A percentile compares a stretch with the other conserved stretches of the same genome.
Evolutionary conservation across 37 sponge, comb jelly and placozoan species (phyloP).

Genomic region (Cladorhizidae sp.): DNA sequence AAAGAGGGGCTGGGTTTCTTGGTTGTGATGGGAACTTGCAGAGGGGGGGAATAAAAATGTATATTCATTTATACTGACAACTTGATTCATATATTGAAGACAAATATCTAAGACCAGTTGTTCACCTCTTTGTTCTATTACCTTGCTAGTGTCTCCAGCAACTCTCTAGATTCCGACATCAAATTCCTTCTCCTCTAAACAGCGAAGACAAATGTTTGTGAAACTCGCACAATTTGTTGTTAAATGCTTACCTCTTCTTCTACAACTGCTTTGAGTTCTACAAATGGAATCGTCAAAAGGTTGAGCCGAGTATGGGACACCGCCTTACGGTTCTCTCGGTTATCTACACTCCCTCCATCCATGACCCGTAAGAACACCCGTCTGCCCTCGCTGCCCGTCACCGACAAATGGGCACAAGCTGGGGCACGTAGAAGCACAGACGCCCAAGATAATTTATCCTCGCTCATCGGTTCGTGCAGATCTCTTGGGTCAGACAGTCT

Average conservation of each 20-base stretch:
- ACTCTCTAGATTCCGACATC: conserved; percentile 28
- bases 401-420: conserved; percentile 50
- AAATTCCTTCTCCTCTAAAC: conserved; percentile 33
- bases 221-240: neutral
- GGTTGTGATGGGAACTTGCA: neutral
- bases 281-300: conserved; percentile 51
- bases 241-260: conserved; percentile 51
- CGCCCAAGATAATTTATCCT: neutral
- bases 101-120: neutral
- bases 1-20: conserved; percentile 26
- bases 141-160: conserved; percentile 32
- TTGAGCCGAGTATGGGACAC: neutral
- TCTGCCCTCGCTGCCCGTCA: conserved; percentile 63
- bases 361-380: conserved; percentile 63
- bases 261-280: conserved; percentile 46
- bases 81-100: no score
- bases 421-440: conserved; percentile 57
- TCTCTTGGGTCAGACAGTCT: neutral
- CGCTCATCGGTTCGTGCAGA: neutral
- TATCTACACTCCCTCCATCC: neutral
- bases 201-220: neutral
- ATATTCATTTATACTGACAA: neutral
- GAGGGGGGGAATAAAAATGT: neutral
- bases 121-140: neutral
- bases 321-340: neutral